Evolutionary conservation across 2,113 vertebrate species (phyloP), one percentile per base, ranked within the genome.

Genomic region (Pteronura brasiliensis): DNA sequence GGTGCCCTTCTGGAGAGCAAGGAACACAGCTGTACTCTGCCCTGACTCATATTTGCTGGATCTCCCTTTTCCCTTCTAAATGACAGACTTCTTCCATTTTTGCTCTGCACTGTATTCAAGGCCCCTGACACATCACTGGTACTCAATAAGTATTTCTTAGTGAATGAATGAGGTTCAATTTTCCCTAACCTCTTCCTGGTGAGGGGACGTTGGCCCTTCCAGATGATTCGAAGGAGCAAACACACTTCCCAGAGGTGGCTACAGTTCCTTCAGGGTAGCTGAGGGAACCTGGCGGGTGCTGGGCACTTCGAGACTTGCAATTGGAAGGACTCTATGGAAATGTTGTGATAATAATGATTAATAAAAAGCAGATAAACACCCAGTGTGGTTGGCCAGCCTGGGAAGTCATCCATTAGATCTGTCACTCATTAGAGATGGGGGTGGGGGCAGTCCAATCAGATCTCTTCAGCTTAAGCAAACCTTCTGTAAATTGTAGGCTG

Each of bases 351-450:
- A 97, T 98, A 97, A 98, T 97, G 97, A 98, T 98, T 99, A 99
- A 97, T 98, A 98, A 98, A 98, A 98, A 97, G 97, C 72, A 98
- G 97, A 99, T 99, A 99, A 98, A 99, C 98, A 98, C 92, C 71
- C 82, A 81, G 95, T 97, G 88, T 97, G 98, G 97, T 98, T 97
- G 97, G 98, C 98, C 97, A 96, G 98, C 97, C 98, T 97, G 97
- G 97, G 97, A 97, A 98, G 95, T 96, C 97, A 99, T 99, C 99
- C 98, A 98, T 99, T 99, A 98, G 96, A 34, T 57, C 97, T 98
- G 98, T 97, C 98, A 98, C 96, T 99, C 98, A 98, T 98, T 98
- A 98, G 96, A 39, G 47, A 49, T 59, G 88, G 95, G 95, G 97
- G 98, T 88, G 80, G 88, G 96, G 97, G 89, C 98, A 97, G 97